These are phyloP conservation scores for Brachionus paranguensis DNA, from an alignment of 1,140 invertebrate species.

Conservation along the genomic window DNA sequence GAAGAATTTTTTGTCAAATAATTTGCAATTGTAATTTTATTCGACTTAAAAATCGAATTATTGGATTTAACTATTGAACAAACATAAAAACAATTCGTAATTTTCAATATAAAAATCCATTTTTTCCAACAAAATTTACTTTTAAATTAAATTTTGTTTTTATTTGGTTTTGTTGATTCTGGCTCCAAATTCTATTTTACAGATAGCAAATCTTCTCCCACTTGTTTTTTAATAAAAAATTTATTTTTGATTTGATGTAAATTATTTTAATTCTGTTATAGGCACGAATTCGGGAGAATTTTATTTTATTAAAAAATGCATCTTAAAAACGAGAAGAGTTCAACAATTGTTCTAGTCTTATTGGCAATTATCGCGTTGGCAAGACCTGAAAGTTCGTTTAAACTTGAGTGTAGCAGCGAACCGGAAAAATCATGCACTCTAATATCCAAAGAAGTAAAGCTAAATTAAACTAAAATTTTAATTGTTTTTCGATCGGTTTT, in stretches of 20 bases:
- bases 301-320: neutral
- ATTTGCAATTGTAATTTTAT: slow-evolving; percentile 29
- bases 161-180: neutral
- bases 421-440: neutral
- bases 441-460: neutral
- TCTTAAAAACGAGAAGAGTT: neutral
- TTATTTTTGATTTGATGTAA: neutral
- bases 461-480: neutral
- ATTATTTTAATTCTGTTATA: neutral
- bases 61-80: neutral
- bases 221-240: neutral
- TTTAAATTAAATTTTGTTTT: neutral
- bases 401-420: neutral
- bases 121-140: neutral
- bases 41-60: neutral
- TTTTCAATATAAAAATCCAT: neutral
- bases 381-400: neutral
- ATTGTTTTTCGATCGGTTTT: neutral
- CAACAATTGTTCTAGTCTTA: neutral
- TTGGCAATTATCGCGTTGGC: neutral
- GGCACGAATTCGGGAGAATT: neutral
- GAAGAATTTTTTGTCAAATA: neutral
- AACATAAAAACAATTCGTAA: neutral
- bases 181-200: neutral
- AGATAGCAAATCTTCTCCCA: neutral